phyloP scores from a whole-genome alignment of 2,113 vertebrate species.

The Hepsetus odoe region DNA sequence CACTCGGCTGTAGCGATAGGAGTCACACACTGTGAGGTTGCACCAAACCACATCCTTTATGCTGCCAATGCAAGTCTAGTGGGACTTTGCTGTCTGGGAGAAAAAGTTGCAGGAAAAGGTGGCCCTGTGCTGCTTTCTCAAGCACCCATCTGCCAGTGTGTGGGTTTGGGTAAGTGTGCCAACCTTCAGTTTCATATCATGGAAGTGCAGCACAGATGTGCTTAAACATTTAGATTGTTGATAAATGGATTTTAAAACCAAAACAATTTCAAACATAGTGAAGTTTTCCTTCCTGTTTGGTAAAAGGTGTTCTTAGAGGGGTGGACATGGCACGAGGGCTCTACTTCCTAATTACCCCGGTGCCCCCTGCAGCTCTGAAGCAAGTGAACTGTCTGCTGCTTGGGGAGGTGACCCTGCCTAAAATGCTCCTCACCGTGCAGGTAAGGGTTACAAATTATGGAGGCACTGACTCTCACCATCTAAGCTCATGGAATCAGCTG shows the following conservation, averaged over 20 bases:
- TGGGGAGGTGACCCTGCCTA: slow-evolving; percentile 82
- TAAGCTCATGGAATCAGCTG: no score
- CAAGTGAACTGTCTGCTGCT: slow-evolving; percentile 90
- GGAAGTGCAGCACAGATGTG: not conserved
- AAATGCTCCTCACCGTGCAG: slow-evolving; percentile 83
- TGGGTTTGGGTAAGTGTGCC: slow-evolving; percentile 86
- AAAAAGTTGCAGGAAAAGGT: slow-evolving; percentile 74
- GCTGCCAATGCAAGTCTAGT: slow-evolving; percentile 87
- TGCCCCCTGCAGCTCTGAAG: slow-evolving; percentile 78
- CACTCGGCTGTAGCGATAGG: slow-evolving; percentile 82
- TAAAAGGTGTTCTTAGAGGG: slow-evolving; percentile 87
- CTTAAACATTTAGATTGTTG: not conserved
- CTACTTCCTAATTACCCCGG: slow-evolving; percentile 85
- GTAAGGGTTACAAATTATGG: slow-evolving; percentile 68
- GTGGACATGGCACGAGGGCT: slow-evolving; percentile 85
- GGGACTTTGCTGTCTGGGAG: slow-evolving; percentile 85
- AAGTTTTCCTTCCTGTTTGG: not conserved
- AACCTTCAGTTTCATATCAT: not conserved
- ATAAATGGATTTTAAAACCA: not conserved
- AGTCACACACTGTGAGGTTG: slow-evolving; percentile 84
- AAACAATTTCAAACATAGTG: not conserved
- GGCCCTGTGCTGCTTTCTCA: slow-evolving; percentile 86
- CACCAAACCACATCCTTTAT: slow-evolving; percentile 86
- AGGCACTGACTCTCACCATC: rapidly evolving
- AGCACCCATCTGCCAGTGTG: slow-evolving; percentile 86